Evolutionary conservation across 2,797 vertebrate genomes (phyloP), one percentile per base, ranked within the genome.

Genomic region (Clarias fuscus): DNA sequence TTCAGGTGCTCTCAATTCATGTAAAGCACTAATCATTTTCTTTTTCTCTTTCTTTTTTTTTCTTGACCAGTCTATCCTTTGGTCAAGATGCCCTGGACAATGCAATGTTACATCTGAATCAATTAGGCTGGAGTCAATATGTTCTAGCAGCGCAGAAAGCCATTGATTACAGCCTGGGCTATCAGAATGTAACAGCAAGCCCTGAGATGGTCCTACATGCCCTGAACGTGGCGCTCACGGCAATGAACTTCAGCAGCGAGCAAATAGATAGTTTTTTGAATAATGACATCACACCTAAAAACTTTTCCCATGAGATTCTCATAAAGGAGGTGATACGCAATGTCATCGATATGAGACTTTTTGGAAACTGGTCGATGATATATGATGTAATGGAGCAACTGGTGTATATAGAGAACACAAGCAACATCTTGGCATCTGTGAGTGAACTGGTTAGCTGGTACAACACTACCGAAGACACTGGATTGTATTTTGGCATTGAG

Each of bases 401-500:
- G 43, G 75, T 94, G 43, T 70, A 85, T 30, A 89, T 86, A 24
- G 91, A 91, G 5, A 67, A 84, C 30, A 89, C 92, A 17, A 90
- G 48, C 2, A 18, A 89, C 68, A 76, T 93, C 3, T 56, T 92
- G 59, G 70, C 92, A 86, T 91, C 87, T 78, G 43, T 91, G 40
- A 56, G 56, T 0, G 90, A 94, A 71, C 83, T 95, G 86, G 79
- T 68, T 48, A 64, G 53, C 8, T 95, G 93, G 94, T 89, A 93
- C 78, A 27, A 53, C 15, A 91, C 92, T 62, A 90, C 91, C 3
- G 14, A 93, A 85, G 89, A 89, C 0, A 89, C 90, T 5, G 93
- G 93, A 58, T 33, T 92, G 59, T 90, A 91, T 58, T 90, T 95
- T 76, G 37, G 95, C 73, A 90, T 88, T 61, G 89, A 94, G 81